Base-by-base conservation (phyloP, 2,113 vertebrate species). In the Riparia riparia region DNA sequence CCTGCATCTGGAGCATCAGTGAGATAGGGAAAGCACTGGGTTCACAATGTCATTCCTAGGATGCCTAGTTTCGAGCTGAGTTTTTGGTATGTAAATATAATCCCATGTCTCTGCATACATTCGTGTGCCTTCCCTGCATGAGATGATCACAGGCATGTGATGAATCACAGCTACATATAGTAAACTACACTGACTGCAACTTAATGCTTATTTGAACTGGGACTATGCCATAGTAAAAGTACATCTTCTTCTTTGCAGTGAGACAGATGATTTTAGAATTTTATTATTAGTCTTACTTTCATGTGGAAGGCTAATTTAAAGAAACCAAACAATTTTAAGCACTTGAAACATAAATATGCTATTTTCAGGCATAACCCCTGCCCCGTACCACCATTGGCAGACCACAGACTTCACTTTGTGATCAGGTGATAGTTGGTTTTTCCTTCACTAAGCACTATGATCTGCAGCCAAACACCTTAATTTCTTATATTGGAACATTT, bases 1-100 rank as follows among this genome's bases (percentile, higher is more conserved):
- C 24, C 25, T 0, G 4, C 26, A 41, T 10, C 12, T 20, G 21
- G 29, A 56, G 21, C 32, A 0, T 0, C n/a, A 49, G 10, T 12
- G n/a, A 45, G 24, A 32, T 4, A 1, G 7, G 12, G 12, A 72
- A 42, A 77, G 13, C 7, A 2, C 19, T 14, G n/a, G 34, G 15
- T 31, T 68, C 28, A 37, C 45, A 44, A 7, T 11, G 53, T 50
- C 1, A 0, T 10, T 66, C 7, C 32, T 25, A 47, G 8, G 16
- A 34, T 45, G 25, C 9, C 17, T 31, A 32, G 45, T 16, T 64
- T 18, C 7, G 34, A 49, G 53, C 20, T 65, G 24, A n/a, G 10
- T 32, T 78, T 89, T 66, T 47, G 42, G 26, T 32, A 45, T 13
- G 39, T 32, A 34, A 25, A 56, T 1, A 1, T 37, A 50, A 37